These are phyloP conservation scores for Trachymyrmex septentrionalis DNA, from an alignment of 1,140 invertebrate species.

Conservation along the genomic window DNA sequence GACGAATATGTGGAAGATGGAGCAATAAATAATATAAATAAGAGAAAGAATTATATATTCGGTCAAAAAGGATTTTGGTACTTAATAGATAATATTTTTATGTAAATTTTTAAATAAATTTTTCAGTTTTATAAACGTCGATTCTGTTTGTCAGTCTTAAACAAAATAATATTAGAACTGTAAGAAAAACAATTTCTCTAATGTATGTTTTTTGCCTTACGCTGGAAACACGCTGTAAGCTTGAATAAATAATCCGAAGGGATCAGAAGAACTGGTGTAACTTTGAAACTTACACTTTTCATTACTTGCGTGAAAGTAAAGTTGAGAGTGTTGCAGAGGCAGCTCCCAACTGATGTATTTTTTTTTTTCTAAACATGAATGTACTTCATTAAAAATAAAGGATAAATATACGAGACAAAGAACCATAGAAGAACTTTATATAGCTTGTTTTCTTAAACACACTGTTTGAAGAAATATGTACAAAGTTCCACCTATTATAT, in stretches of 20 bases:
- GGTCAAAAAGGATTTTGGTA: too few relatives aligned
- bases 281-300: constrained; percentile 4
- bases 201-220: not conserved
- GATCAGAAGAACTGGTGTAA: not conserved
- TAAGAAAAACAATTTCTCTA: not conserved
- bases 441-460: not conserved
- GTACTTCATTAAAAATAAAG: not conserved
- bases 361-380: not conserved
- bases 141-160: too few relatives aligned
- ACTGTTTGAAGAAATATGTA: not conserved
- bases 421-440: not conserved
- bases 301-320: constrained; percentile 19
- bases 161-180: not conserved
- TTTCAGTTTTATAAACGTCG: too few relatives aligned
- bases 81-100: too few relatives aligned
- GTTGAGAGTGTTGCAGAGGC: constrained; percentile 10
- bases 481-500: not conserved
- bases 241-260: constrained; percentile 18
- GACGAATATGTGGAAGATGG: too few relatives aligned
- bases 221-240: not conserved
- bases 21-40: too few relatives aligned
- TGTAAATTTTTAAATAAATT: too few relatives aligned
- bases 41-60: too few relatives aligned
- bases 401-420: not conserved
- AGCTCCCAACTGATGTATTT: not conserved